A percentile compares a stretch with the other conserved stretches of the same genome.
Evolutionary conservation across 2,113 vertebrate genomes (phyloP).

Genomic region (Prochilodus magdalenae): DNA sequence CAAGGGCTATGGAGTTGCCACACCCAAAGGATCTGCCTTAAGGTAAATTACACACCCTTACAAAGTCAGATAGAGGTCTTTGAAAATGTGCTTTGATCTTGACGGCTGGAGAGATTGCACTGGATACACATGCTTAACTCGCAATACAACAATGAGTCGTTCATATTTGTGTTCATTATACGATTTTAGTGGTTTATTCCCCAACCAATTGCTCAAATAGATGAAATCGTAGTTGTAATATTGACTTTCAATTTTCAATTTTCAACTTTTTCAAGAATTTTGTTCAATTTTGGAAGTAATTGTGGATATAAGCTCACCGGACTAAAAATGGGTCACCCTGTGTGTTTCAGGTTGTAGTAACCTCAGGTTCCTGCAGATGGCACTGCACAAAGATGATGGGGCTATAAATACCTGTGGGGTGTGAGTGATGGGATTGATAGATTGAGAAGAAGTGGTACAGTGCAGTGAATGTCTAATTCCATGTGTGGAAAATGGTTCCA

Average conservation of each 20-base stretch:
- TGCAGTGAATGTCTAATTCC: no score
- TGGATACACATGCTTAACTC: neutral
- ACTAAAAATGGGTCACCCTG: no score
- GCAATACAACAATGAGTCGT: neutral
- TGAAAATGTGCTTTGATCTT: neutral
- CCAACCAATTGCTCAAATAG: neutral
- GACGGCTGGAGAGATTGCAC: conserved; percentile 36
- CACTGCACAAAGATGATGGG: no score
- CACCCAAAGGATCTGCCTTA: conserved; percentile 93
- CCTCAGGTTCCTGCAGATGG: no score
- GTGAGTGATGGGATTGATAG: no score
- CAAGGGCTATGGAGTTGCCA: conserved; percentile 98
- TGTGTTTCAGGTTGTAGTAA: no score
- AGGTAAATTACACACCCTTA: conserved; percentile 78
- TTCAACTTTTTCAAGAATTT: no score
- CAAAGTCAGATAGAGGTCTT: neutral
- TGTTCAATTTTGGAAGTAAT: neutral
- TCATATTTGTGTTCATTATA: neutral
- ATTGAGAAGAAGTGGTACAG: no score
- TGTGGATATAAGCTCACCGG: no score
- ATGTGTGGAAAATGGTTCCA: no score
- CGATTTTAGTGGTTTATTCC: neutral
- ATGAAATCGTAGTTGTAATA: neutral
- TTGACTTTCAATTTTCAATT: no score
- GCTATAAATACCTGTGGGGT: no score